Evolutionary conservation across 2,888 invertebrate genomes (phyloP).

Genomic region (Drepanosiphum platanoidis): DNA sequence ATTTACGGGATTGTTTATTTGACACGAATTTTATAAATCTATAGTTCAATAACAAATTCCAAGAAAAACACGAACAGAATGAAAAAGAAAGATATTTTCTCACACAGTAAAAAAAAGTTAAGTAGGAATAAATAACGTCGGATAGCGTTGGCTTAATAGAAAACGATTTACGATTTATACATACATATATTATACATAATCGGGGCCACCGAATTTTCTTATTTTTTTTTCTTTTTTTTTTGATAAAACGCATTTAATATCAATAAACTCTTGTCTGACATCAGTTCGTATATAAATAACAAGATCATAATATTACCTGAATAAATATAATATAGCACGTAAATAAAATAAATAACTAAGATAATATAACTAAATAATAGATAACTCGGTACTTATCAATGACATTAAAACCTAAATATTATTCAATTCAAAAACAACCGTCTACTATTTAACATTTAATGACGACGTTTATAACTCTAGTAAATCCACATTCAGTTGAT

Average conservation of each 20-base stretch:
- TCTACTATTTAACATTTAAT: no score
- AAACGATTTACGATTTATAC: neutral
- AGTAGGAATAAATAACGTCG: neutral
- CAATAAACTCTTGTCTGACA: neutral
- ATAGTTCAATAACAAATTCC: neutral
- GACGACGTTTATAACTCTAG: no score
- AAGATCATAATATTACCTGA: neutral
- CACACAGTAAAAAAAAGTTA: neutral
- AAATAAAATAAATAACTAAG: neutral
- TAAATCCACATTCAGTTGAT: no score
- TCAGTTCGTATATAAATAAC: neutral
- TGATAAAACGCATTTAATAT: neutral
- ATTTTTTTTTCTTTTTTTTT: no score
- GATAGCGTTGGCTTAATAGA: neutral
- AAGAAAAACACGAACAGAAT: neutral
- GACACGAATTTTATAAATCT: neutral
- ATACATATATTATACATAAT: neutral
- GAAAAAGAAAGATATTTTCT: neutral
- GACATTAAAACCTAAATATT: neutral
- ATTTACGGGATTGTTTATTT: neutral
- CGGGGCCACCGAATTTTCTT: neutral
- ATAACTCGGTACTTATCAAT: neutral
- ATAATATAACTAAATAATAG: neutral
- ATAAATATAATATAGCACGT: neutral
- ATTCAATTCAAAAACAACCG: no score